Conservation (phyloP, 2,797 vertebrate species). For the Benthosema pterotum region DNA sequence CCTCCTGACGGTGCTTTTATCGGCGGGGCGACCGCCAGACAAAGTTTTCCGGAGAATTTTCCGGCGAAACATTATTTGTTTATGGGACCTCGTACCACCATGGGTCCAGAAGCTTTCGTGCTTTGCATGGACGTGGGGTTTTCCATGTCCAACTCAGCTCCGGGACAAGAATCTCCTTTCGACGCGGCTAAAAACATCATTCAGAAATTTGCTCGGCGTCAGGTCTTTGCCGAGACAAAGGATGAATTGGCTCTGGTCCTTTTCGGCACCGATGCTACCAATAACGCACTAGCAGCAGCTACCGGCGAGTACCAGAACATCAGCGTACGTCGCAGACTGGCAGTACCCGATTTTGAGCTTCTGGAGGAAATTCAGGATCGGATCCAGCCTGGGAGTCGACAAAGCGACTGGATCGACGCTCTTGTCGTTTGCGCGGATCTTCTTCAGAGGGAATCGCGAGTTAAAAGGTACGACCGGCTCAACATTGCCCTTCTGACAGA, state of each 20-base stretch:
- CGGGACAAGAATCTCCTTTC: constrained; percentile 86
- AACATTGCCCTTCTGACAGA: constrained; percentile 91
- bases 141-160: constrained; percentile 84
- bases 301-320: constrained; percentile 91
- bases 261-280: constrained; percentile 89
- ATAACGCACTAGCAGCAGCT: constrained; percentile 83
- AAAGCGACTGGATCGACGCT: constrained; percentile 94
- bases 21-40: no score
- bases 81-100: no score
- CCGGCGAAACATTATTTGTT: no score
- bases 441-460: constrained; percentile 86
- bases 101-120: constrained; percentile 85
- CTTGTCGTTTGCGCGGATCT: constrained; percentile 96
- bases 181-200: constrained; percentile 91
- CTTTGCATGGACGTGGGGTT: constrained; percentile 94
- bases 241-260: constrained; percentile 91
- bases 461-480: constrained; percentile 87
- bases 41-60: no score
- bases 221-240: constrained; percentile 95
- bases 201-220: constrained; percentile 91
- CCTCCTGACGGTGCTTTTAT: no score
- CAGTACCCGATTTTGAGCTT: constrained; percentile 90
- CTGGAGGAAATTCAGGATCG: constrained; percentile 88
- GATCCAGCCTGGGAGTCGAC: constrained; percentile 82
- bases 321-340: constrained; percentile 85